Conservation (phyloP, 2,113 vertebrate species). For the Onychostoma macrolepis region DNA sequence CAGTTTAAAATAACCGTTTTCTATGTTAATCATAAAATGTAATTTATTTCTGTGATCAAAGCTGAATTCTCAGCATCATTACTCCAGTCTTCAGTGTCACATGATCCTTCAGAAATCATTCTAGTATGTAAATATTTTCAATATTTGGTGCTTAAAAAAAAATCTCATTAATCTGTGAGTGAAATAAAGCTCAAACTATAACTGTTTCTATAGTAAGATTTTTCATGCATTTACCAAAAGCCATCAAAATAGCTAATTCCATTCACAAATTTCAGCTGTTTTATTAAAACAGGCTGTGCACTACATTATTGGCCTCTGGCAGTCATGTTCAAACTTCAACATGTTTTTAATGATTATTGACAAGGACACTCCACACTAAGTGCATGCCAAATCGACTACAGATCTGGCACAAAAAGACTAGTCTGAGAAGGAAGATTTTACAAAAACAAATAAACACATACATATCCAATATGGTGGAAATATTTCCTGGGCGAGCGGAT, state of each 20-base stretch:
- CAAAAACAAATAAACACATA: not conserved
- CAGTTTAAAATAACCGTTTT: too few relatives aligned
- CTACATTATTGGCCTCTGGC: not conserved
- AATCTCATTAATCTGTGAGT: not conserved
- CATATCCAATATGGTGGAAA: not conserved
- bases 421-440: not conserved
- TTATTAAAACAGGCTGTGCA: not conserved
- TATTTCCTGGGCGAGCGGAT: not conserved
- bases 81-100: not conserved
- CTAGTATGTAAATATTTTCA: not conserved
- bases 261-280: not conserved
- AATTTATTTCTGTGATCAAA: not conserved
- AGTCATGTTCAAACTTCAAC: not conserved
- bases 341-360: constrained; percentile 10
- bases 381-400: not conserved
- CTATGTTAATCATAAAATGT: too few relatives aligned
- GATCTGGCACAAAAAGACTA: not conserved
- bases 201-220: not conserved
- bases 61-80: not conserved
- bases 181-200: not conserved
- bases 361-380: not conserved
- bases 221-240: not conserved
- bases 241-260: not conserved
- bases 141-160: not conserved
- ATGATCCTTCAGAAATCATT: not conserved